Conservation (phyloP, 1,140 invertebrate species). For the Portunus trituberculatus region DNA sequence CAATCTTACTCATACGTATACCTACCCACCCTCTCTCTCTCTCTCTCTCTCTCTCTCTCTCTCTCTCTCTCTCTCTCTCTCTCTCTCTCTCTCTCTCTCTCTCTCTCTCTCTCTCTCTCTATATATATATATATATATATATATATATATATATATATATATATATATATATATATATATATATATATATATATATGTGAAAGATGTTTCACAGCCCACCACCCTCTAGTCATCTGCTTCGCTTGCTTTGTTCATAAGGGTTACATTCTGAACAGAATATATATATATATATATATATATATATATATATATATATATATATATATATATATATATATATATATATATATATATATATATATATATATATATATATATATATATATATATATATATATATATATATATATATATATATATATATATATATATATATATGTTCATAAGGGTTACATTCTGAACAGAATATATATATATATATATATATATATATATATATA, state of each 20-base stretch:
- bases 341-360: background rate
- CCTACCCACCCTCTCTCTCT: too few relatives aligned
- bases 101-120: too few relatives aligned
- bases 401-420: slow-evolving; percentile 49
- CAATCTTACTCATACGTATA: background rate
- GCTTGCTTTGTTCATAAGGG: too few relatives aligned
- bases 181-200: slow-evolving; percentile 43
- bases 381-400: slow-evolving; percentile 51
- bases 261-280: too few relatives aligned
- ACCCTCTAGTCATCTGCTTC: too few relatives aligned
- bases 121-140: too few relatives aligned
- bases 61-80: slow-evolving; percentile 50
- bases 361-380: slow-evolving; percentile 28
- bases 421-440: background rate
- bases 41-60: slow-evolving; percentile 56
- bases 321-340: too few relatives aligned
- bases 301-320: too few relatives aligned
- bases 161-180: slow-evolving; percentile 51
- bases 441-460: background rate
- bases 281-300: too few relatives aligned
- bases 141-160: slow-evolving; percentile 34
- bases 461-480: too few relatives aligned
- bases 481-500: slow-evolving; percentile 51
- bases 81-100: slow-evolving; percentile 29
- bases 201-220: too few relatives aligned